A percentile compares a stretch with the other conserved stretches of the same genome.
These are phyloP conservation scores for Mactromeris polynyma DNA, from an alignment of 2,888 invertebrate genomes.

Conservation along the genomic window DNA sequence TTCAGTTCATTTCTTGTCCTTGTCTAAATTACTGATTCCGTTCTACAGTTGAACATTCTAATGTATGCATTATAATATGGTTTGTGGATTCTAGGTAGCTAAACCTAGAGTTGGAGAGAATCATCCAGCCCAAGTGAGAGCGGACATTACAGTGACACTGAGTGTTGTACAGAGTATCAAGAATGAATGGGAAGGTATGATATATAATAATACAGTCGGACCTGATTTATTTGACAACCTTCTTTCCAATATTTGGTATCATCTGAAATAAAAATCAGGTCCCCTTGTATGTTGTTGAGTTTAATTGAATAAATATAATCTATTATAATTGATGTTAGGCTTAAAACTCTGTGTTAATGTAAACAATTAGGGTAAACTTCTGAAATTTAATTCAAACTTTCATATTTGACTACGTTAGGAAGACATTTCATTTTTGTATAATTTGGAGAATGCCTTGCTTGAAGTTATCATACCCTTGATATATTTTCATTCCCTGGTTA, in stretches of 20 bases:
- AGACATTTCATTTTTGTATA: no score
- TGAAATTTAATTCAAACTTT: no score
- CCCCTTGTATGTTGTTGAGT: no score
- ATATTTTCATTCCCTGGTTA: neutral
- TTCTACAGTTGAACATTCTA: neutral
- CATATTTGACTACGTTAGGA: no score
- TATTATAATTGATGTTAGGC: neutral
- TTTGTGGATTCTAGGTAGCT: slow-evolving; percentile 87
- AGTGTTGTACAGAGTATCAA: slow-evolving; percentile 97
- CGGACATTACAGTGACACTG: slow-evolving; percentile 97
- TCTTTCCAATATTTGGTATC: no score
- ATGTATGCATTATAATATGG: neutral
- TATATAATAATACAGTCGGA: neutral
- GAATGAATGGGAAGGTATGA: slow-evolving; percentile 94
- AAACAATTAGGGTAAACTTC: neutral
- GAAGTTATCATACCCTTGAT: no score
- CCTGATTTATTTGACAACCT: no score
- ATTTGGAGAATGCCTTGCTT: no score
- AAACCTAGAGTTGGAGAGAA: slow-evolving; percentile 92
- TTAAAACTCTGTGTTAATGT: neutral
- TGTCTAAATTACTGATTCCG: no score
- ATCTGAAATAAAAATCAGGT: no score
- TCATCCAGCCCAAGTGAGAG: slow-evolving; percentile 97
- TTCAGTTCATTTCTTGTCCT: no score
- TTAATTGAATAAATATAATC: no score